Base-by-base conservation (phyloP, 2,888 invertebrate genomes). In the Physocephala rufipes region DNA sequence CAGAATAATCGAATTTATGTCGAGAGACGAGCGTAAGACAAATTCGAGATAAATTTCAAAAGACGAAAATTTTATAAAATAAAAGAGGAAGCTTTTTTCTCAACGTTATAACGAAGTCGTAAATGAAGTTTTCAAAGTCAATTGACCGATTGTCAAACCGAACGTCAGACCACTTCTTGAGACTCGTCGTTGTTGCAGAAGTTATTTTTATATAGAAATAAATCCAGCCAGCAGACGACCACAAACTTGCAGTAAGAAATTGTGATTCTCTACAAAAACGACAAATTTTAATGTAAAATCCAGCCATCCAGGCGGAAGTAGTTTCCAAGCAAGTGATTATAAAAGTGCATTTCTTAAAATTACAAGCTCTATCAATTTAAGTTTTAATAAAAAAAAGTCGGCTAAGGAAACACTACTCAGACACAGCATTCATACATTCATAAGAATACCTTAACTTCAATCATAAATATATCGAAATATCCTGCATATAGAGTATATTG, bases 281-380 rank as follows among this genome's bases (percentile, higher is more conserved):
- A 16, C 28, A 28, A 64, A 24, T 16, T 16, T 43, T 21, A 63
- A 24, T 43, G 63, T 36, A 49, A 49, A 3, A 43, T 19, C 59
- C 47, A 45, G 28, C 45, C 63, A 19, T 13, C 63, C 63, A 66
- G 66, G 36, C 59, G 59, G 59, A 67, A 30, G n/a, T 28, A 59
- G 26, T 19, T 67, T 53, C 53, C 59, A 67, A 67, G 26, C 58
- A 61, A 68, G 68, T 68, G 68, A 68, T 68, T 61, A 51, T 49
- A 61, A 62, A 68, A 68, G 68, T 68, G 68, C 68, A 68, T 68
- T 68, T 68, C 51, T 62, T 62, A 62, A 26, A 28, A 24, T 65
- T 65, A 65, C 49, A 24, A 43, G 62, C 45, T n/a, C n/a, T 36
- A 36, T 43, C 26, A 66, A 24, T 66, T 66, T 55, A 55, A 55